Evolutionary conservation across 2,113 vertebrate genomes (phyloP), one percentile per base, ranked within the genome.

Genomic region (Rhombomys opimus): DNA sequence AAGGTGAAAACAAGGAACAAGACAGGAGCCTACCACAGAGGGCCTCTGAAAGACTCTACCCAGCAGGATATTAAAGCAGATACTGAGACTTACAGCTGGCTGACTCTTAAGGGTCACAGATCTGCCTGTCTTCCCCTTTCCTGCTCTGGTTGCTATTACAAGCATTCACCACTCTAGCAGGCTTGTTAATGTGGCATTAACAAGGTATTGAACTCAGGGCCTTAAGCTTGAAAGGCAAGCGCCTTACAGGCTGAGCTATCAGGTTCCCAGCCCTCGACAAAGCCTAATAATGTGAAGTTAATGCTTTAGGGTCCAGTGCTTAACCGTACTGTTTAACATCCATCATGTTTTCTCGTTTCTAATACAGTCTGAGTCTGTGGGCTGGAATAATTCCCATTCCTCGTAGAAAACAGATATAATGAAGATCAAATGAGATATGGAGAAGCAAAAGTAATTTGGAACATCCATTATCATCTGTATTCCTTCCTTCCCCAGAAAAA

Each of bases 371-470:
- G 80, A 15, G 7, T 54, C 17, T 6, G 8, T 75, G 75, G 38
- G 27, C 67, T 22, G 68, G 73, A 65, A 59, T 17, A 76, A 89
- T n/a, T 20, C 20, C 15, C 76, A 38, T 70, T 23, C 35, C 94
- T 94, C 63, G 76, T 23, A 57, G 68, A 10, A 86, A 38, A 30
- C 23, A 77, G 38, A 35, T 78, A 32, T 15, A 72, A 78, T 70
- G 18, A 88, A 96, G 86, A 80, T 68, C 81, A 93, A 78, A 93
- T n/a, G 65, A 95, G 22, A 75, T 41, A 57, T 41, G 84, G 35
- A 63, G 70, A 90, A 94, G 54, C 52, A 38, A 77, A 95, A 95
- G 18, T 41, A 67, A 87, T 61, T 54, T 73, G 14, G 61, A 78
- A 57, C 27, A 4, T 46, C 11, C 27, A 67, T 32, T 30, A 50